Base-by-base conservation (phyloP, 2,888 invertebrate species). In the Hyalella azteca region DNA sequence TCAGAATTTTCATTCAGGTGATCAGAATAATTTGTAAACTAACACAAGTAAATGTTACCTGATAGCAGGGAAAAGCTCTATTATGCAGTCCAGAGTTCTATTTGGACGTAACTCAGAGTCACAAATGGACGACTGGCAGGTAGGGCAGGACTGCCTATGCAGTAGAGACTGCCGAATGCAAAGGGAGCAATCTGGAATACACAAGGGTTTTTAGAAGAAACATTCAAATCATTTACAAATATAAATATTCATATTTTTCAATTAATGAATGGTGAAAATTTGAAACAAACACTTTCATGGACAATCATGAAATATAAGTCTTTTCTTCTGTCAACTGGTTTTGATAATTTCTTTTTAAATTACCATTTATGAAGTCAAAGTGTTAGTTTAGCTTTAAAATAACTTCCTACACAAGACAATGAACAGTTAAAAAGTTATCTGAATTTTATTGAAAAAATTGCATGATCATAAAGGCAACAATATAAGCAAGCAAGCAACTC, bases 131-230 rank as follows among this genome's bases (percentile, higher is more conserved):
- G 88, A 86, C 80, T 88, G 89, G 86, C 90, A 90, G 7, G 87
- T 86, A 1, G 90, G 90, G 84, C 90, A 90, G 80, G 89, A 88
- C 0, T 88, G 87, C 86, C 90, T 90, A 83, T 89, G 89, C 81
- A 88, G 88, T 82, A 90, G 87, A 85, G 88, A 90, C 73, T 88
- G 89, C 77, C 90, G 87, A 77, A 90, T 90, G 84, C 90, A 90
- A 39, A 90, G 80, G 0, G 90, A 90, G 85, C 90, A 90, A 87
- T 73, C 81, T 81, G 76, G 4, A 89, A 90, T 90, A 86, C 88
- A 88, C 40, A 73, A 60, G 73, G 60, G 79, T 49, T 75, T 29
- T 78, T 73, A 13, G 29, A 1, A 54, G 26, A 2, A 26, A 22
- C 1, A 54, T 3, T 26, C 1, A 54, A 22, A 54, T 26, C 19